Evolutionary conservation across 2,113 vertebrate genomes (phyloP).

Genomic region (Oryzias celebensis): DNA sequence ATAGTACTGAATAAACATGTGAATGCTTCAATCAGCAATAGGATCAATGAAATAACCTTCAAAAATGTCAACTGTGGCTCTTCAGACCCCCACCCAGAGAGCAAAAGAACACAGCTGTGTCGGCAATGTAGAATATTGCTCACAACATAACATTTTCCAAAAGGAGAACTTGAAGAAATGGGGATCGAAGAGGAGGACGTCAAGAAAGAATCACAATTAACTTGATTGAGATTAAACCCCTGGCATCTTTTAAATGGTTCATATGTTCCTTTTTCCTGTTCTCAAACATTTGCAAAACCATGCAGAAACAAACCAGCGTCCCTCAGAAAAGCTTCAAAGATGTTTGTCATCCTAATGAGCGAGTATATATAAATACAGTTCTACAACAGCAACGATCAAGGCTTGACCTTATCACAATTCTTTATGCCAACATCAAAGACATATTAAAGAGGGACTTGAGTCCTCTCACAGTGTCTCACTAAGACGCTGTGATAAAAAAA

Average conservation of each 20-base stretch:
- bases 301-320: slow-evolving; percentile 23
- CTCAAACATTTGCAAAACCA: slow-evolving; percentile 12
- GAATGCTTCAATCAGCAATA: too few species aligned
- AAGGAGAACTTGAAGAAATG: too few species aligned
- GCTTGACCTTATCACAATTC: too few species aligned
- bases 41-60: too few species aligned
- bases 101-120: too few species aligned
- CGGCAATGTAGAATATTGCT: too few species aligned
- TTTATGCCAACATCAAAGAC: slow-evolving; percentile 51
- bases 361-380: slow-evolving; percentile 30
- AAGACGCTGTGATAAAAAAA: slow-evolving; percentile 44
- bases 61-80: too few species aligned
- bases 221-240: slow-evolving; percentile 8
- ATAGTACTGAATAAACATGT: too few species aligned
- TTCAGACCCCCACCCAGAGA: too few species aligned
- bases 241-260: slow-evolving; percentile 5
- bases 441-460: slow-evolving; percentile 41
- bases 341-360: slow-evolving; percentile 19
- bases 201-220: neutral
- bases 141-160: too few species aligned
- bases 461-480: slow-evolving; percentile 11
- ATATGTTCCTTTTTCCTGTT: neutral
- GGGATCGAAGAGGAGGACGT: neutral
- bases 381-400: slow-evolving; percentile 42
- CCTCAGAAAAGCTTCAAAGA: slow-evolving; percentile 12